A percentile compares a stretch with the other conserved stretches of the same genome.
phyloP scores from a whole-genome alignment of 2,797 vertebrate species.

The Nannoperca obscura region DNA sequence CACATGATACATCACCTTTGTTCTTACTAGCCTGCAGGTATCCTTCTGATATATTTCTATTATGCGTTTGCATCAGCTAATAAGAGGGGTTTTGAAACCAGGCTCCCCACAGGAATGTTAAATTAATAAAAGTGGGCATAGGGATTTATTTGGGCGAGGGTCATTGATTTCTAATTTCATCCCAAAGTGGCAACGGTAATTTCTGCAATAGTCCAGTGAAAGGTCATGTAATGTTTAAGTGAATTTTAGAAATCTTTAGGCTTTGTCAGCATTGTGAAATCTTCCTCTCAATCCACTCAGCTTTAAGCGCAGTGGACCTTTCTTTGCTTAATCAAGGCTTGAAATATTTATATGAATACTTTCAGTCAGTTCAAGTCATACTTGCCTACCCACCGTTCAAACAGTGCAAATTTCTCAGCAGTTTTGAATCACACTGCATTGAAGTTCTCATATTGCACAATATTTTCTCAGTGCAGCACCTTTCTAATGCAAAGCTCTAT shows the following conservation, averaged over 20 bases:
- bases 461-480: constrained; percentile 51
- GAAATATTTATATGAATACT: constrained; percentile 69
- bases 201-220: constrained; percentile 55
- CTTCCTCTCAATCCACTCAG: constrained; percentile 25
- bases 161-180: constrained; percentile 71
- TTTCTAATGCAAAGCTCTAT: constrained; percentile 65
- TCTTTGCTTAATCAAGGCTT: constrained; percentile 61
- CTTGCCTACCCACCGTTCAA: constrained; percentile 44
- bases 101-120: constrained; percentile 16
- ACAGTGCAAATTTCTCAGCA: constrained; percentile 35
- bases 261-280: constrained; percentile 58
- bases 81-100: constrained; percentile 32
- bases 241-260: constrained; percentile 54
- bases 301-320: constrained; percentile 56
- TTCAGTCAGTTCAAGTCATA: constrained; percentile 53
- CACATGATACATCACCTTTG: constrained; percentile 9
- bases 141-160: constrained; percentile 43
- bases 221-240: constrained; percentile 62
- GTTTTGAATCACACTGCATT: constrained; percentile 51
- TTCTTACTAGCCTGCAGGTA: constrained; percentile 8
- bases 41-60: constrained; percentile 20
- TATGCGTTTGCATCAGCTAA: constrained; percentile 12
- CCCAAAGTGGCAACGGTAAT: constrained; percentile 55
- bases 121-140: constrained; percentile 46
- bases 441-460: constrained; percentile 57